These are phyloP conservation scores for Anarhynchus alexandrinus DNA, from an alignment of 2,113 vertebrate genomes.

Conservation along the genomic window DNA sequence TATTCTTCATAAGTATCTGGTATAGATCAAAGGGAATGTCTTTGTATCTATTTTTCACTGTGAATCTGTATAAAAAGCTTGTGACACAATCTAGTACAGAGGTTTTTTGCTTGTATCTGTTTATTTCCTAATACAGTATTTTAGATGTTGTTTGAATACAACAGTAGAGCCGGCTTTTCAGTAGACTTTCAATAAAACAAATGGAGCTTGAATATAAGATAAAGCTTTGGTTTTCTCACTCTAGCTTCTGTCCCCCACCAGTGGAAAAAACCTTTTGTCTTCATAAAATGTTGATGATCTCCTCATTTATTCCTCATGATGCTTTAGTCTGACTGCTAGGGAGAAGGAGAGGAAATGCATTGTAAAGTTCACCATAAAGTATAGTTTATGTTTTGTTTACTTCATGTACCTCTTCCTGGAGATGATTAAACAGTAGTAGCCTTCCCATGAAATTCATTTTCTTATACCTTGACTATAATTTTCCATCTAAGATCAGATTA, in stretches of 20 bases:
- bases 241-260: neutral
- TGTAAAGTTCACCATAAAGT: neutral
- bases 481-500: neutral
- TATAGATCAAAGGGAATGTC: neutral
- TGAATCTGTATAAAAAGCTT: neutral
- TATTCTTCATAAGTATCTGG: neutral
- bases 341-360: neutral
- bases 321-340: neutral
- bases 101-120: slow-evolving; percentile 1
- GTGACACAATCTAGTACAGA: neutral
- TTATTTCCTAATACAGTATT: slow-evolving; percentile 53
- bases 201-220: neutral
- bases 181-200: neutral
- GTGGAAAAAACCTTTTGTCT: neutral
- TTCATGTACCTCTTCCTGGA: neutral
- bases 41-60: neutral
- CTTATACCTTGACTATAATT: neutral
- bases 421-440: neutral
- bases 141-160: slow-evolving; percentile 30
- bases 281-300: neutral
- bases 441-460: neutral
- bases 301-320: neutral
- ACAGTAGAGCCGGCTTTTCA: neutral
- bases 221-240: neutral
- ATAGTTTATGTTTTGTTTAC: neutral